phyloP scores from a whole-genome alignment of 2,113 vertebrate species.

The Prunella fulvescens region DNA sequence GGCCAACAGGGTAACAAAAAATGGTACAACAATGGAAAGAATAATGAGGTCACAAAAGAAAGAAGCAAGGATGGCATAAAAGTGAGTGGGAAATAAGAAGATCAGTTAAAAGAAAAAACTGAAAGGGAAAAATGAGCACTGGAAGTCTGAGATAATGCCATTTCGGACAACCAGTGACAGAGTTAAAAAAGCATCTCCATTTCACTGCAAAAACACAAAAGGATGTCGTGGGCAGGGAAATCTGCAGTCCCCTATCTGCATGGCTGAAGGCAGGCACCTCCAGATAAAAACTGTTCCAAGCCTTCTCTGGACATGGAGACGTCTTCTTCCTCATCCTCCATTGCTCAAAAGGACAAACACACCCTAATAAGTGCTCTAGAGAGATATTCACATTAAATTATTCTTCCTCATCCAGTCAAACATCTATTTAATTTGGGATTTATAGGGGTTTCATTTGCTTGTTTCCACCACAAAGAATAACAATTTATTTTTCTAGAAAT shows the following conservation, averaged over 20 bases:
- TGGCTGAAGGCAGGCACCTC: neutral
- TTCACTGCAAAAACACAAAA: neutral
- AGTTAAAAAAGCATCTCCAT: neutral
- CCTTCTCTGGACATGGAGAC: neutral
- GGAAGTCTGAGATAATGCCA: neutral
- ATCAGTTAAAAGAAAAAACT: neutral
- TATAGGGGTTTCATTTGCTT: neutral
- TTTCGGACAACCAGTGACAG: neutral
- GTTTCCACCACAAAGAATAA: neutral
- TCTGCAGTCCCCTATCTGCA: neutral
- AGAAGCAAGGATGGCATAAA: neutral
- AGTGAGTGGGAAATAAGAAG: neutral
- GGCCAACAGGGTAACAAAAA: neutral
- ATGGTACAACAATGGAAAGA: neutral
- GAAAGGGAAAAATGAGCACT: neutral
- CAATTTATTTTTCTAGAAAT: constrained; percentile 19
- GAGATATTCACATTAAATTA: neutral
- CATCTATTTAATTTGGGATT: neutral
- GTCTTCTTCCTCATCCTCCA: neutral
- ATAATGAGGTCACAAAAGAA: neutral
- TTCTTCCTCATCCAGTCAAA: neutral
- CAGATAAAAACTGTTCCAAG: neutral
- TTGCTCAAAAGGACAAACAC: neutral
- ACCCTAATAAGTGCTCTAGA: neutral
- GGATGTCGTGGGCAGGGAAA: neutral